Evolutionary conservation across 2,113 vertebrate species (phyloP), one percentile per base, ranked within the genome.

Genomic region (Phoenicopterus ruber): DNA sequence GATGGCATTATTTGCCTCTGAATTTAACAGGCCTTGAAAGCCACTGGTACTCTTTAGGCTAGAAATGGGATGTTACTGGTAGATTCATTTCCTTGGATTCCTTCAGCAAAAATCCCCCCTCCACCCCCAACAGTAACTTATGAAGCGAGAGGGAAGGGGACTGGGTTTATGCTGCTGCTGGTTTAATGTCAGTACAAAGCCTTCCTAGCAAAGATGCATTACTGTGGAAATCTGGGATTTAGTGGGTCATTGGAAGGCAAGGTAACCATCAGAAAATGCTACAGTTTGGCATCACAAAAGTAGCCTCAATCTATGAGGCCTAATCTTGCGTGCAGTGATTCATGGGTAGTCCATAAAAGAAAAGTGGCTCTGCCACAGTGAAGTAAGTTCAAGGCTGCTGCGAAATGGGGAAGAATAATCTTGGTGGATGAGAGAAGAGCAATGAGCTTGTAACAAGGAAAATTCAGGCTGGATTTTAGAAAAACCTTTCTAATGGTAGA

Each of bases 381-480:
- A 91, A 72, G 36, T 74, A 84, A 94, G 59, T 94, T 91, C 80
- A 92, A 94, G 81, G 86, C 57, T 93, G 54, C 52, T 57, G 61
- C 0, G 3, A 86, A 82, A 22, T 17, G 13, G 1, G 8, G 22
- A 76, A 72, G 52, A 90, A 55, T 76, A 94, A 91, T 89, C 84
- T 87, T 6, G 1, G 54, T 58, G 62, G 36, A 71, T 76, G 36
- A 93, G 78, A 91, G 66, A 94, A 90, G 82, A 93, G 47, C 54
- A 82, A 82, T 59, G 70, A 95, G 36, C 31, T 63, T 59, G 31
- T 63, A 91, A 82, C 44, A 91, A 59, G 61, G 65, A 86, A 86
- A 91, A 94, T 74, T 82, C 57, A 72, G 81, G 29, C 28, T 91
- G 65, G 65, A 71, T 95, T 93, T 82, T 82, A 91, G 84, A 86